These are phyloP conservation scores for Trochalopteron elliotii DNA, from an alignment of 2,113 vertebrate genomes.

Conservation along the genomic window DNA sequence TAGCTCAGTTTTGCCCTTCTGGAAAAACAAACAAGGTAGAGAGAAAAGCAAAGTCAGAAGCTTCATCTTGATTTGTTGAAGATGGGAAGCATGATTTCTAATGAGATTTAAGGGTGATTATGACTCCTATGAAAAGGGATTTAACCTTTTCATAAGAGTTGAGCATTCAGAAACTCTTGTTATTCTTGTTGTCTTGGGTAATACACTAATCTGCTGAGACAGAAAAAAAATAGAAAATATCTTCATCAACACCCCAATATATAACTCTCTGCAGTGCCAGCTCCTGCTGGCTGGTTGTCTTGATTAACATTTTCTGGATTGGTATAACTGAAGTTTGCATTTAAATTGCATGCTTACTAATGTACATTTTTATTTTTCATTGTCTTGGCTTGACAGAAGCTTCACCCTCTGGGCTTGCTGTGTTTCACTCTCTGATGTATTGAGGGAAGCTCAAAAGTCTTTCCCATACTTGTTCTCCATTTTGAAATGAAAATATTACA, in stretches of 20 bases:
- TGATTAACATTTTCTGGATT: constrained; percentile 1
- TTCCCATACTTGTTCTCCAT: background rate
- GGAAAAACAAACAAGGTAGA: background rate
- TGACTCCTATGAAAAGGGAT: too few relatives aligned
- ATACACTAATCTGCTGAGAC: background rate
- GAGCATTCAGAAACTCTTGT: background rate
- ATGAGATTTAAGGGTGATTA: background rate
- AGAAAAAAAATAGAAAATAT: background rate
- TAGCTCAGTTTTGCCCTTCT: background rate
- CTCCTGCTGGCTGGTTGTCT: background rate
- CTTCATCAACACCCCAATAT: background rate
- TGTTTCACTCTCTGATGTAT: background rate
- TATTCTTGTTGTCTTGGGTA: background rate
- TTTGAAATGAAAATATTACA: background rate
- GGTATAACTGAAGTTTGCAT: background rate
- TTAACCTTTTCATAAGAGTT: background rate
- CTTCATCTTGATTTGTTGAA: background rate
- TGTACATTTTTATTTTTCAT: background rate
- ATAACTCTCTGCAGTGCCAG: background rate
- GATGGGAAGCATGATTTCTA: background rate
- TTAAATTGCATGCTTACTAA: constrained; percentile 5
- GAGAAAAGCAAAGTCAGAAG: background rate
- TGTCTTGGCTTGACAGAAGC: background rate
- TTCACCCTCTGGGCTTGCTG: background rate
- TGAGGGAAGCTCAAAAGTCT: background rate